A percentile compares a stretch with the other conserved stretches of the same genome.
phyloP scores from a whole-genome alignment of 2,797 vertebrate species.

The Apodemus agrarius region DNA sequence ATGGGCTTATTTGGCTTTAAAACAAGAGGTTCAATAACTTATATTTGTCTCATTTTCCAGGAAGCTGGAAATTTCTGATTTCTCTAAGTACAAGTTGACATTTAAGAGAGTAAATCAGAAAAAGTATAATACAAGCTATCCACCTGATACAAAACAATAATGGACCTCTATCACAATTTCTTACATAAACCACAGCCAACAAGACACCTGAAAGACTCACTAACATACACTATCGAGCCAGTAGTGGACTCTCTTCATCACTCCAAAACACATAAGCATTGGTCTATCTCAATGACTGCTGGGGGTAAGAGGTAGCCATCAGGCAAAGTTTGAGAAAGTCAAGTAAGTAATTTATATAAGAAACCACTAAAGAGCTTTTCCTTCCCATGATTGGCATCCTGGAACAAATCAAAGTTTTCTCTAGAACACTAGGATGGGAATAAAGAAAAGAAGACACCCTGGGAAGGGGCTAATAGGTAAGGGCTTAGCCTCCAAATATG shows the following conservation, averaged over 20 bases:
- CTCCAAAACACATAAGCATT: background rate
- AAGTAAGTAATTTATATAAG: conserved; percentile 23
- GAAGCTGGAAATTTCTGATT: conserved; percentile 34
- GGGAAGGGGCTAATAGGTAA: background rate
- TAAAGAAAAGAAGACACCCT: background rate
- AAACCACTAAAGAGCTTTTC: conserved; percentile 39
- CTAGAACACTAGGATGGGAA: background rate
- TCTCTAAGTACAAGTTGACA: conserved; percentile 52
- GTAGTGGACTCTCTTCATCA: background rate
- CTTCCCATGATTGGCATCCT: background rate
- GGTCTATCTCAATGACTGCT: background rate
- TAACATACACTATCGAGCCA: background rate
- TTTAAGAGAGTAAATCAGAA: conserved; percentile 48
- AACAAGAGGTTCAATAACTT: conserved; percentile 22
- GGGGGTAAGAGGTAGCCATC: background rate
- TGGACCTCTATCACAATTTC: background rate
- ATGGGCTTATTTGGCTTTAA: background rate
- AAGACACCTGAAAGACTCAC: background rate
- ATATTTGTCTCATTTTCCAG: conserved; percentile 11
- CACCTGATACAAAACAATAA: background rate
- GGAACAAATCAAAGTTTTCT: conserved; percentile 22
- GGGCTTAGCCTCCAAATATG: background rate
- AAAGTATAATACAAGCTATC: conserved; percentile 27
- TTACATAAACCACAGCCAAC: background rate
- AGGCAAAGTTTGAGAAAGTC: conserved; percentile 47